Evolutionary conservation across 2,113 vertebrate genomes (phyloP).

Genomic region (Trinectes maculatus): DNA sequence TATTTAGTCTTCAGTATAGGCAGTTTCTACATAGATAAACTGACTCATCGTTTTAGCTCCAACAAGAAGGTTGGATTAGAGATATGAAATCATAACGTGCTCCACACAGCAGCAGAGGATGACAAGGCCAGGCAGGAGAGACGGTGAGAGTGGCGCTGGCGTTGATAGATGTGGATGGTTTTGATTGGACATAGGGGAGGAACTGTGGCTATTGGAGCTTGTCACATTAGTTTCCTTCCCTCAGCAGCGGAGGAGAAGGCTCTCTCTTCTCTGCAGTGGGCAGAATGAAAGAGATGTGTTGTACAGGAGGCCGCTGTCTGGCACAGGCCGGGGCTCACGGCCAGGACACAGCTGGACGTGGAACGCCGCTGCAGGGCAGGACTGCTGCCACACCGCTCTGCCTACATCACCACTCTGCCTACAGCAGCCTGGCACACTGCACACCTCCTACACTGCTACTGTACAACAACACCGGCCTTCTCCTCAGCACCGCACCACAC

Average conservation of each 20-base stretch:
- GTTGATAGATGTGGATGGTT: conserved; percentile 25
- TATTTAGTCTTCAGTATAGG: too few relatives aligned
- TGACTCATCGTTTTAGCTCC: too few relatives aligned
- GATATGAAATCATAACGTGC: too few relatives aligned
- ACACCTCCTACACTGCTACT: conserved; percentile 37
- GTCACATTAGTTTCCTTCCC: conserved; percentile 59
- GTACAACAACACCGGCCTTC: conserved; percentile 32
- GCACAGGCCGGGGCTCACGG: conserved; percentile 9
- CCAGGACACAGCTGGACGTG: conserved; percentile 50
- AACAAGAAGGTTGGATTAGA: too few relatives aligned
- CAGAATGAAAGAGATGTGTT: conserved; percentile 62
- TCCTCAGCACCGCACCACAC: conserved; percentile 9
- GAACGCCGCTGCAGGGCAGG: conserved; percentile 11
- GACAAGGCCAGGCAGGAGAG: conserved; percentile 41
- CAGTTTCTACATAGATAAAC: too few relatives aligned
- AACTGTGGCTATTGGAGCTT: conserved; percentile 58
- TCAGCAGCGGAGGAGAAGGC: conserved; percentile 26
- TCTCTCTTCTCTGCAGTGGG: conserved; percentile 10
- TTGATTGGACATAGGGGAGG: conserved; percentile 36
- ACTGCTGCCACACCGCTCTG: conserved; percentile 31
- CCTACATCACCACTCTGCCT: conserved; percentile 24
- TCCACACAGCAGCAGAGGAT: not conserved
- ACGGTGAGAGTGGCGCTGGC: conserved; percentile 1
- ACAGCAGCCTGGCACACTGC: conserved; percentile 29
- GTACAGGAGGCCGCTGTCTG: conserved; percentile 31